These are phyloP conservation scores for Phodopus roborovskii DNA, from an alignment of 2,113 vertebrate species.

Conservation along the genomic window DNA sequence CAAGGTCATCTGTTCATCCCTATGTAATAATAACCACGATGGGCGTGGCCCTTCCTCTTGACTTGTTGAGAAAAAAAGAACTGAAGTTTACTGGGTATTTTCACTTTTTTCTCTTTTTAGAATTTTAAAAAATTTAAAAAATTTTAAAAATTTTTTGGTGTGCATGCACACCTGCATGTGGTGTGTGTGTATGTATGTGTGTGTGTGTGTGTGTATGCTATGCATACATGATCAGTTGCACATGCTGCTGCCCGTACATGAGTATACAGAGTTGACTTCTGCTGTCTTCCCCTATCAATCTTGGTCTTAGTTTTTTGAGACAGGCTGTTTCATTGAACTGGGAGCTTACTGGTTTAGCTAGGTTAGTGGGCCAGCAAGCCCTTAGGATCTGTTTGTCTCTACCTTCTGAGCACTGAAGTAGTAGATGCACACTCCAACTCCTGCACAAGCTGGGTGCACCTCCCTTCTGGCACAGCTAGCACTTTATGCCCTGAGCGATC, in stretches of 20 bases:
- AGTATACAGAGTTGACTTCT: neutral
- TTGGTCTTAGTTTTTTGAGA: neutral
- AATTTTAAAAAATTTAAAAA: no score
- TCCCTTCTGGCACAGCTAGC: neutral
- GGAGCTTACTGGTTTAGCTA: neutral
- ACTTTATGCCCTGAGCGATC: neutral
- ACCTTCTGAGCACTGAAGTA: no score
- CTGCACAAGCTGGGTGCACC: neutral
- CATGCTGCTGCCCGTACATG: neutral
- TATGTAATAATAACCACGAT: neutral
- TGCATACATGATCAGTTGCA: no score
- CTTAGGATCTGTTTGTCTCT: neutral
- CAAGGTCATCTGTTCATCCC: neutral
- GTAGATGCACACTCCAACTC: neutral
- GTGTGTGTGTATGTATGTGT: neutral
- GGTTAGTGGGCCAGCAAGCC: neutral
- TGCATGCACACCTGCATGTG: neutral
- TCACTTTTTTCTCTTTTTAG: no score
- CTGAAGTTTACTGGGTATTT: neutral
- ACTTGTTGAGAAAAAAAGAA: constrained; percentile 32
- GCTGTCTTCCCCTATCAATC: neutral
- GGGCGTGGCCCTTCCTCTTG: neutral
- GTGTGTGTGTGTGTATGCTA: neutral
- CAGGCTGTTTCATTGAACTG: neutral
- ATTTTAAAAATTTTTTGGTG: neutral